Evolutionary conservation across 2,888 invertebrate species (phyloP).

Genomic region (Drosophila recens): DNA sequence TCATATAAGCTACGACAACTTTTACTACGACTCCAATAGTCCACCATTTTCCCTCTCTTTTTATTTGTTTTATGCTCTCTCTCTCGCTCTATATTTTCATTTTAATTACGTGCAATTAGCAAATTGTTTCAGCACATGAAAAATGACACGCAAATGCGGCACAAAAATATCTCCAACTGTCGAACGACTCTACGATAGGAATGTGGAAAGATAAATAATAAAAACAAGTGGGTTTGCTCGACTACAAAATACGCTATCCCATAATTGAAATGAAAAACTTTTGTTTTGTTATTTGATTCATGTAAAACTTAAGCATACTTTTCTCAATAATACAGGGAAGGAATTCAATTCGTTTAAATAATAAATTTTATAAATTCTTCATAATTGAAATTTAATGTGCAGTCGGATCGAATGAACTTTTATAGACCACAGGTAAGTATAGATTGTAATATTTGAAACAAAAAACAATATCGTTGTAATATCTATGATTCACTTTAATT

Average conservation of each 20-base stretch:
- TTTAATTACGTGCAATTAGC: slow-evolving; percentile 58
- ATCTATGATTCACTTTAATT: slow-evolving; percentile 31
- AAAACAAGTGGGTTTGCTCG: slow-evolving; percentile 4
- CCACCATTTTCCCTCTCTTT: neutral
- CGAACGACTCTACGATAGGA: slow-evolving; percentile 26
- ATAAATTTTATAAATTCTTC: slow-evolving; percentile 2
- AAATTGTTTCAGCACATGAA: slow-evolving; percentile 48
- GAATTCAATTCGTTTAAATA: slow-evolving; percentile 16
- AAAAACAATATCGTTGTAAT: neutral
- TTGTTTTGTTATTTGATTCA: neutral
- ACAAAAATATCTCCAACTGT: slow-evolving; percentile 30
- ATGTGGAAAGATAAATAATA: slow-evolving; percentile 22
- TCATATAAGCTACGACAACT: slow-evolving; percentile 24
- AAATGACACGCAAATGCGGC: slow-evolving; percentile 44
- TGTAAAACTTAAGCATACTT: neutral
- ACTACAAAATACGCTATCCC: slow-evolving; percentile 1
- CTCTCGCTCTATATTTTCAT: neutral
- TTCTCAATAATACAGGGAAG: neutral
- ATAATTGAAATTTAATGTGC: slow-evolving; percentile 19
- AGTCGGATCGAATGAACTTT: slow-evolving; percentile 12
- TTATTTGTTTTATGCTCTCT: neutral
- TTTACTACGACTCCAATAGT: slow-evolving; percentile 25
- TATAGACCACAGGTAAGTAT: neutral
- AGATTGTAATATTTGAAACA: slow-evolving; percentile 1
- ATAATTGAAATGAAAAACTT: neutral